Evolutionary conservation across 1,140 invertebrate species (phyloP), one percentile per base, ranked within the genome.

Genomic region (Atopsyche davidsoni): DNA sequence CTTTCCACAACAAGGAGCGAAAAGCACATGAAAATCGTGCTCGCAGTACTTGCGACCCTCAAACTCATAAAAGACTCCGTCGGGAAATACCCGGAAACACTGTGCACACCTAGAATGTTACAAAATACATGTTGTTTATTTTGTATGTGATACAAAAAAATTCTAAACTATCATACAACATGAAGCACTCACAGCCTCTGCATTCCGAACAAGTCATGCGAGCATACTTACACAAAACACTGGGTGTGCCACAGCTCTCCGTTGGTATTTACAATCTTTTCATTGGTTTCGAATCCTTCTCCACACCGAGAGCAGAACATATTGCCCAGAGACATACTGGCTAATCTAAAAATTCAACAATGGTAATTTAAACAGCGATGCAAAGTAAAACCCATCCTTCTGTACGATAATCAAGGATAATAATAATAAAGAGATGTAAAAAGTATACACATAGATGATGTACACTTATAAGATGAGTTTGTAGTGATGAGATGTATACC

Each of bases 11-110:
- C 94, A 99, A 1, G 97, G 97, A 2, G 95, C 94, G 75, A 97
- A 98, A 0, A 98, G 74, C 7, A 98, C 92, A 72, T 99, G 95
- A 64, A 99, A 99, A 69, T 99, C 97, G 72, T 96, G 90, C 75
- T 99, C 96, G 64, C 97, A 99, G 68, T 99, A 99, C 70, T 99
- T 99, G 24, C 96, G 77, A 2, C 93, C 95, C 72, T 99, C 97
- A 72, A 98, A 99, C 76, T 99, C 96, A 70, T 96, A 99, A 66
- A 98, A 99, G 31, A 96, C 87, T 41, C 96, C 96, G 64, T 98
- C 95, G 53, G 92, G 91, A 67, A 99, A 99, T 34, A 93, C 87
- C 40, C 92, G 84, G 67, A 99, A 99, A 67, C 96, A 99, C 73
- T 99, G 96, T 2, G 95, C 93, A 77, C 96, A 99, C 9, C 95